Evolutionary conservation across 2,113 vertebrate genomes (phyloP).

Genomic region (Poeciliopsis turrubarensis): DNA sequence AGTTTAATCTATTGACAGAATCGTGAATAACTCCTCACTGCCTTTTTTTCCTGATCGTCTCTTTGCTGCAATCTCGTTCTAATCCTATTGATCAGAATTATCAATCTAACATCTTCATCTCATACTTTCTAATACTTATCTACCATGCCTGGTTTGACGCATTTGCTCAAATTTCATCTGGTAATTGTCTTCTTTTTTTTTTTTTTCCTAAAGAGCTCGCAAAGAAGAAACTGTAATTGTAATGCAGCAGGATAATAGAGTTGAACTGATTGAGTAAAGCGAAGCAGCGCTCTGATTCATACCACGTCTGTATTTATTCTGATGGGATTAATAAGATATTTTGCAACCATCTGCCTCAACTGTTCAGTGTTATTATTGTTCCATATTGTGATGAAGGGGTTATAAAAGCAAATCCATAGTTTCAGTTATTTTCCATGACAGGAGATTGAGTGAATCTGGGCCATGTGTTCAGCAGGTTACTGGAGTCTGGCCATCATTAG

Average conservation of each 20-base stretch:
- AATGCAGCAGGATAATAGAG: neutral
- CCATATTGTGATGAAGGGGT: conserved; percentile 1
- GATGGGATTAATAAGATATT: conserved; percentile 15
- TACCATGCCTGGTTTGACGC: conserved; percentile 12
- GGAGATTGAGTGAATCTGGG: conserved; percentile 15
- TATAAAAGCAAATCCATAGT: conserved; percentile 17
- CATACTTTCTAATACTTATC: conserved; percentile 34
- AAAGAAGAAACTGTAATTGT: conserved; percentile 27
- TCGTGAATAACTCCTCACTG: neutral
- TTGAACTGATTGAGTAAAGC: too few relatives aligned
- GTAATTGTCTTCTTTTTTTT: conserved; percentile 8
- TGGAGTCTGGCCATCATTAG: conserved; percentile 41
- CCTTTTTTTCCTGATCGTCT: neutral
- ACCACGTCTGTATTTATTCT: neutral
- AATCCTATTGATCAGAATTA: conserved; percentile 38
- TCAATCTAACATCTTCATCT: conserved; percentile 21
- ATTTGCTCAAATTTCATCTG: conserved; percentile 7
- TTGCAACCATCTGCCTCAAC: neutral
- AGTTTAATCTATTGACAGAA: neutral
- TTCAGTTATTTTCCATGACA: conserved; percentile 17
- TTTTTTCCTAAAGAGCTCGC: conserved; percentile 5
- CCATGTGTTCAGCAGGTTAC: conserved; percentile 59
- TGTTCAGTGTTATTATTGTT: neutral
- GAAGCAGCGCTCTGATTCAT: neutral
- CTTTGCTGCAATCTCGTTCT: conserved; percentile 5